Evolutionary conservation across 2,113 vertebrate species (phyloP).

Genomic region (Silurus asotus): DNA sequence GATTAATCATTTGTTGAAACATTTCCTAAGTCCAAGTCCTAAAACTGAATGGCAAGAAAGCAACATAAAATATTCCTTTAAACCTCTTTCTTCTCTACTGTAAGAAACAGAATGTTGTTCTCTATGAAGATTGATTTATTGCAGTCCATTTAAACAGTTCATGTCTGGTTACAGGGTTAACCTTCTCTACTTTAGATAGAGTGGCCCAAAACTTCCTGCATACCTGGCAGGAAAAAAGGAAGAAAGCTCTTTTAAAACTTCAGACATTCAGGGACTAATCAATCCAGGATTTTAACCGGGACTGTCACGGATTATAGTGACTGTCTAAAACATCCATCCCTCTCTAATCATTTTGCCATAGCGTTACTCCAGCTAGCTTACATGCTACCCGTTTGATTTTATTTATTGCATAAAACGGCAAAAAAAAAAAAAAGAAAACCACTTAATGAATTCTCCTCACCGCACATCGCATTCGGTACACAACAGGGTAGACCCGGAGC

Average conservation of each 20-base stretch:
- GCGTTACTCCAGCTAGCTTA: slow-evolving; percentile 45
- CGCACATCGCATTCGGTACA: slow-evolving; percentile 54
- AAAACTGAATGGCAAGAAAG: background rate
- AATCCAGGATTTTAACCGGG: background rate
- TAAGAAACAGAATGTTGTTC: background rate
- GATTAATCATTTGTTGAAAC: background rate
- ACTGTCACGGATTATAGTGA: background rate
- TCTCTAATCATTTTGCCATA: slow-evolving; percentile 29
- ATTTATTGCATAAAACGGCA: slow-evolving; percentile 40
- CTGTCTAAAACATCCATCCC: background rate
- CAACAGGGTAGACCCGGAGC: background rate
- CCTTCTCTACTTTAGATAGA: slow-evolving; percentile 21
- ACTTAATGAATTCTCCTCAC: slow-evolving; percentile 46
- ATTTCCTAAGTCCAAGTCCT: background rate
- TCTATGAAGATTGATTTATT: background rate
- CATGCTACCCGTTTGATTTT: slow-evolving; percentile 54
- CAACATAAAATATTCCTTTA: background rate
- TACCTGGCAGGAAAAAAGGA: slow-evolving; percentile 7
- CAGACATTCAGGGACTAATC: background rate
- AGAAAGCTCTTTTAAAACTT: slow-evolving; percentile 5
- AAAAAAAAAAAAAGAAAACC: slow-evolving; percentile 46
- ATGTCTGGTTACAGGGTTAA: background rate
- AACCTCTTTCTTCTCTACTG: background rate
- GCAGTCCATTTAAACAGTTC: background rate
- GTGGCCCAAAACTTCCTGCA: slow-evolving; percentile 47